Percentiles rank a stretch among this genome's conserved stretches.
Evolutionary conservation across 2,888 invertebrate genomes (phyloP).

Genomic region (Ischnura elegans): DNA sequence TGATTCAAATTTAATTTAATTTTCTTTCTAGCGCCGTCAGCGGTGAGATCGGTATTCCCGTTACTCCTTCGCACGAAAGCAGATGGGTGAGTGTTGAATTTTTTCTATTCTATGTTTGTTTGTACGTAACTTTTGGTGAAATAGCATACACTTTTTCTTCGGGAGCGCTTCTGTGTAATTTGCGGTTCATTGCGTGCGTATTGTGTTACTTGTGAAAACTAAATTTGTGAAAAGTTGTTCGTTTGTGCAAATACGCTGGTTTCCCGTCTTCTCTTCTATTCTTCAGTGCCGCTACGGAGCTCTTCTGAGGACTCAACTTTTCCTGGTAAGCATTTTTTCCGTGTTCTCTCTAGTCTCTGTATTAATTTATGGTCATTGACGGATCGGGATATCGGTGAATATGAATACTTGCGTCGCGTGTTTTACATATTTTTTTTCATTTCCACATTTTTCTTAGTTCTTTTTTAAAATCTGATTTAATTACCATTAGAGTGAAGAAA

Average conservation of each 20-base stretch:
- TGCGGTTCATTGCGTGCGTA: not conserved
- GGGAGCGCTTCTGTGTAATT: not conserved
- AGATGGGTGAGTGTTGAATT: constrained; percentile 8
- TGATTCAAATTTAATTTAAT: not conserved
- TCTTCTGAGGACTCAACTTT: not conserved
- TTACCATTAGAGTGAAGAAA: too few relatives aligned
- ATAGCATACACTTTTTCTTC: not conserved
- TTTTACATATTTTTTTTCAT: not conserved
- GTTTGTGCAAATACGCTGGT: not conserved
- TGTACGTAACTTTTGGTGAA: too few relatives aligned
- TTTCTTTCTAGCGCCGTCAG: not conserved
- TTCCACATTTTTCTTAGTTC: not conserved
- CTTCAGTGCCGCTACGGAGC: not conserved
- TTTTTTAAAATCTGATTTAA: too few relatives aligned
- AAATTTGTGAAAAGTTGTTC: too few relatives aligned
- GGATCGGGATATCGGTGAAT: too few relatives aligned
- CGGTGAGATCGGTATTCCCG: constrained; percentile 10
- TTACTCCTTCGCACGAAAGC: not conserved
- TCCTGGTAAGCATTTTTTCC: too few relatives aligned
- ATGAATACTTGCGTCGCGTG: too few relatives aligned
- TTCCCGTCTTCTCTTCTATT: not conserved
- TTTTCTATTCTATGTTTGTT: not conserved
- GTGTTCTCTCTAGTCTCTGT: too few relatives aligned
- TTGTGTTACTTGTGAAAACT: too few relatives aligned
- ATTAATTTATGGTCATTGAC: too few relatives aligned